Base-by-base conservation (phyloP, 2,797 vertebrate genomes). In the Trachops cirrhosus region DNA sequence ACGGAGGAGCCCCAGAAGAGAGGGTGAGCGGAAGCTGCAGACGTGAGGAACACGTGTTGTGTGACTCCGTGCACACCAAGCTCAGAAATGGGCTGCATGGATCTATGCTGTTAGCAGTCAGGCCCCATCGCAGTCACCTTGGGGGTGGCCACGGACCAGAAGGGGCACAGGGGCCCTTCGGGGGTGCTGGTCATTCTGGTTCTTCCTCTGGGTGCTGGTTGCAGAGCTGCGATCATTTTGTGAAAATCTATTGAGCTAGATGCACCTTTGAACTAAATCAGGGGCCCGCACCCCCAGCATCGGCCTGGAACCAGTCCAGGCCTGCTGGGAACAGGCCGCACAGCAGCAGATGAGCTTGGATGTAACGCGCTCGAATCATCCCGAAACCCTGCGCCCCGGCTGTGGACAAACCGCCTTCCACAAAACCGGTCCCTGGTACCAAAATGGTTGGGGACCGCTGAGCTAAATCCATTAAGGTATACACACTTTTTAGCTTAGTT, bases 1-100 rank as follows among this genome's bases (percentile, higher is more conserved):
- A 12, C 0, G 26, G 29, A 10, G 2, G 0, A 7, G 18, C 1
- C 70, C 18, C 26, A 1, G 46, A 24, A 50, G 0, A 0, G 34
- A n/a, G 5, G 82, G 32, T 0, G 57, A 9, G 29, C 0, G 0
- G 75, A 52, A 34, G 74, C 10, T 3, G 9, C 48, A 0, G 52
- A 9, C 6, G 0, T 32, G 16, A 14, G 21, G 9, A 18, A 0
- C 6, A 3, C 0, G 2, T 0, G 1, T 6, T 0, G 0, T 6
- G 34, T 19, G 39, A 39, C 0, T 34, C 37, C 4, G 0, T 0
- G 50, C 4, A 1, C 18, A 5, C 16, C 0, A n/a, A 9, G 7
- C 26, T 67, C 68, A 1, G 10, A 52, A 4, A 4, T 0, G 8
- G 10, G n/a, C n/a, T 10, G 0, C 12, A 29, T 0, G 2, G 14